Evolutionary conservation across 2,888 invertebrate species (phyloP), one percentile per base, ranked within the genome.

Genomic region (Drosophila falleni): DNA sequence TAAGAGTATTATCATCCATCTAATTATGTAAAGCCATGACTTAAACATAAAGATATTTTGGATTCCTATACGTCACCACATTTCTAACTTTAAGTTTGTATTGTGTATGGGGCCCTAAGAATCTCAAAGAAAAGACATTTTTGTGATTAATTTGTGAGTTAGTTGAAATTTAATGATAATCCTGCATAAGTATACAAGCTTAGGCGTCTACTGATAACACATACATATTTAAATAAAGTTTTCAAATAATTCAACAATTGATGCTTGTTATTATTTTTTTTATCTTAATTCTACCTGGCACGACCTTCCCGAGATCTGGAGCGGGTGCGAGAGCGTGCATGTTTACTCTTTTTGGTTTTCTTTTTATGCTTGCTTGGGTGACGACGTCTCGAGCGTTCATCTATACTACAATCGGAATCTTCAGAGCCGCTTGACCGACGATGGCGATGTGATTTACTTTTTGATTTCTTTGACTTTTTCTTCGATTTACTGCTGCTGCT

Each of bases 301-400:
- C 87, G 76, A 9, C 68, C 75, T 26, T 78, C 66, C 2, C 76
- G 67, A 5, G 89, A 87, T 65, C 89, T 74, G 13, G 86, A 89
- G 2, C 89, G 83, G 2, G 93, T 90, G 35, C 92, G 83, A 13
- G 92, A 91, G 46, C 92, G 90, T 33, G 89, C 87, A 39, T 90
- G 90, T 72, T 92, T 93, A 66, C 91, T 92, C 62, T 91, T 92
- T 63, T 93, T 93, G 1, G 91, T 91, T 71, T 92, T 92, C 73
- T 91, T 92, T 68, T 92, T 92, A 53, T 91, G 89, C 10, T 83
- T 90, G 49, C 65, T 82, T 11, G 70, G 67, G 5, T 90, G 87
- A 0, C 88, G 85, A 3, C 86, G 81, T 5, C 70, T 63, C 2
- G 59, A 37, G 0, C 71, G 54, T 5, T 72, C 42, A 23, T 79